phyloP scores from a whole-genome alignment of 2,113 vertebrate genomes.

The Tachycineta bicolor region DNA sequence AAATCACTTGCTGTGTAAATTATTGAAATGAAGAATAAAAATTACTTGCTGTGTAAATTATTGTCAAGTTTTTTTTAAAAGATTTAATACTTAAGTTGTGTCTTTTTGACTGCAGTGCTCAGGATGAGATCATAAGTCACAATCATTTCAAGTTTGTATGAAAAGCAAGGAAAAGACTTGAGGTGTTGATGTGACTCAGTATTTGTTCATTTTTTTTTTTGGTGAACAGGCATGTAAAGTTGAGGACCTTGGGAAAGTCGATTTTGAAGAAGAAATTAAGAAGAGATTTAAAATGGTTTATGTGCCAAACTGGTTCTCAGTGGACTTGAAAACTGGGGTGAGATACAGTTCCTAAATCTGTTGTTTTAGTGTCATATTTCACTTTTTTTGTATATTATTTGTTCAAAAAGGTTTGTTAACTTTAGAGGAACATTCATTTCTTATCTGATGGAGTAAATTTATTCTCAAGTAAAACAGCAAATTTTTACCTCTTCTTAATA shows the following conservation, averaged over 20 bases:
- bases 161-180: neutral
- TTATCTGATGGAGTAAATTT: neutral
- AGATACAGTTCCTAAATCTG: constrained; percentile 40
- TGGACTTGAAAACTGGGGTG: constrained; percentile 98
- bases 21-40: neutral
- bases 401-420: neutral
- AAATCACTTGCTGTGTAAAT: neutral
- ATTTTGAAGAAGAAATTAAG: constrained; percentile 98
- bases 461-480: neutral
- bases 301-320: constrained; percentile 99
- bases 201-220: neutral
- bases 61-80: neutral
- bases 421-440: neutral
- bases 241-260: constrained; percentile 96
- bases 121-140: rapidly evolving
- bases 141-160: neutral
- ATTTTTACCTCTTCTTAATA: neutral
- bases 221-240: constrained; percentile 90
- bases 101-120: neutral
- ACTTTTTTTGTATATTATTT: neutral
- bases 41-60: neutral
- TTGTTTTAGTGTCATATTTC: neutral
- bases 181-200: neutral
- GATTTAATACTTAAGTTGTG: neutral
- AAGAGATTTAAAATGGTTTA: constrained; percentile 99